A percentile compares a stretch with the other conserved stretches of the same genome.
Conservation (phyloP, 2,113 vertebrate species). For the Mungos mungo region DNA sequence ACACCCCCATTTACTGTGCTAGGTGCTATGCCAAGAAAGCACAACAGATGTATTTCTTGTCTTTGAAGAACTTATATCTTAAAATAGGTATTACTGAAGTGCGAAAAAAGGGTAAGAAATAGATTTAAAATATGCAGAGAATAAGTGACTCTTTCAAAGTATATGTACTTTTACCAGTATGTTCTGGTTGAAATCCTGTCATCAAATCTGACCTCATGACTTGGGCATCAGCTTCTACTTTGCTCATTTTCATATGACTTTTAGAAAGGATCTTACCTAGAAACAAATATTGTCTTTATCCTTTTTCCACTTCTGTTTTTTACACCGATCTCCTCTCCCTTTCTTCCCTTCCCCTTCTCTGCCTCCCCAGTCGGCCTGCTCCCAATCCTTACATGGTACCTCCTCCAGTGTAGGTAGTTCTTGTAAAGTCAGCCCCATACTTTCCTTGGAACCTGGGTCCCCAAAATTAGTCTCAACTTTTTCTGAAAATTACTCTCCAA, state of each 20-base stretch:
- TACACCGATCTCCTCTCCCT: neutral
- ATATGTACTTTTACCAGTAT: neutral
- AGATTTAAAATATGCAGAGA: neutral
- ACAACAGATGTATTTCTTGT: constrained; percentile 66
- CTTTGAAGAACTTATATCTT: constrained; percentile 58
- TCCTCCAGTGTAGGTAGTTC: neutral
- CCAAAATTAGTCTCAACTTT: neutral
- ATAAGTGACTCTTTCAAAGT: neutral
- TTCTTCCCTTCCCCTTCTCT: no score
- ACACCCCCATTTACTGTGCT: neutral
- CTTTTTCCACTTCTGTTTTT: neutral
- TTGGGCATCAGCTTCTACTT: neutral
- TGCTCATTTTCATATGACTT: neutral
- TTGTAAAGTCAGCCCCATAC: neutral
- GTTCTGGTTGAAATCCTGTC: neutral
- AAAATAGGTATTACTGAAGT: constrained; percentile 55
- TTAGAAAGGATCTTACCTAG: neutral
- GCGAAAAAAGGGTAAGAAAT: constrained; percentile 26
- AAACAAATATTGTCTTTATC: neutral
- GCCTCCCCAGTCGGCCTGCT: rapidly evolving
- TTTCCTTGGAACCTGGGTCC: neutral
- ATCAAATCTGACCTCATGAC: neutral
- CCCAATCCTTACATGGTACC: neutral
- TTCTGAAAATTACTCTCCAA: neutral
- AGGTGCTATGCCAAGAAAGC: constrained; percentile 35